These are phyloP conservation scores for Pseudopleuronectes americanus DNA, from an alignment of 2,797 vertebrate genomes.

Conservation along the genomic window DNA sequence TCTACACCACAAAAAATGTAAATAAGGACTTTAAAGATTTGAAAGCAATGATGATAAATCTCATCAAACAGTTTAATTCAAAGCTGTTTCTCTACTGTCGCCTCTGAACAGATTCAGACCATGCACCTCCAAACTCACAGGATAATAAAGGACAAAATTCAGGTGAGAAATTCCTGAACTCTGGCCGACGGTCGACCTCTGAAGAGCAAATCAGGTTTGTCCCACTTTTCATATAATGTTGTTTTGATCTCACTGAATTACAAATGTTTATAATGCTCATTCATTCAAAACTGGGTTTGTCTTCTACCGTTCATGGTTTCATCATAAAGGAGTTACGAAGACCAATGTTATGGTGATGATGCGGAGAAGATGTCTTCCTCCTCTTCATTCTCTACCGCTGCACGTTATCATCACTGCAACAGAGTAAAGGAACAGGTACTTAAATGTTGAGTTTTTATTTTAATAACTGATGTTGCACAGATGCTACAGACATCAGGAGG, in stretches of 20 bases:
- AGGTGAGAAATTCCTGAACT: constrained; percentile 49
- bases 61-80: neutral
- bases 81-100: neutral
- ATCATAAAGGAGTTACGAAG: constrained; percentile 53
- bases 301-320: neutral
- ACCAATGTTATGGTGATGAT: constrained; percentile 42
- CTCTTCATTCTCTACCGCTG: constrained; percentile 36
- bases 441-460: neutral
- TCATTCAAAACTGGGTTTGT: neutral
- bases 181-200: constrained; percentile 23
- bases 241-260: neutral
- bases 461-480: neutral
- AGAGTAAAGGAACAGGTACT: constrained; percentile 68
- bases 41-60: neutral
- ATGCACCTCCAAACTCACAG: constrained; percentile 25
- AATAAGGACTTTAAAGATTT: neutral
- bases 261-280: neutral
- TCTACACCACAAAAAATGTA: neutral
- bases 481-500: neutral
- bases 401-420: constrained; percentile 41
- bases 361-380: constrained; percentile 64
- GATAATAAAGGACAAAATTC: constrained; percentile 50
- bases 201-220: constrained; percentile 60
- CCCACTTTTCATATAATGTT: neutral
- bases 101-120: constrained; percentile 39